These are phyloP conservation scores for Physella acuta DNA, from an alignment of 1,140 invertebrate genomes.

Conservation along the genomic window DNA sequence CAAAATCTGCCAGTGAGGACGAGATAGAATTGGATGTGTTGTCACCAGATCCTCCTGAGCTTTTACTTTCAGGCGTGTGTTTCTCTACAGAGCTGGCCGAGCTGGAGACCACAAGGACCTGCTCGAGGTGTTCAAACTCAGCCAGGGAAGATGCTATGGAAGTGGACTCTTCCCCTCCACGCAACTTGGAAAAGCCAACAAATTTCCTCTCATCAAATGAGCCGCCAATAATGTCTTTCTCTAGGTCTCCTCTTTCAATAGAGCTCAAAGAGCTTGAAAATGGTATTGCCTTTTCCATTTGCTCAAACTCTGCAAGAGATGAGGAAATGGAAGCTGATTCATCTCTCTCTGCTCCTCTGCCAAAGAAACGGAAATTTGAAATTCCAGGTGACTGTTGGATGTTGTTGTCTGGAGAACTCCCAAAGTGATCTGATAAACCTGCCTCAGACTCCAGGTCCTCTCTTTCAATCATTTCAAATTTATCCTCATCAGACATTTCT, in stretches of 20 bases:
- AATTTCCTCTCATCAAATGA: constrained; percentile 41
- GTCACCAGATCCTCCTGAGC: constrained; percentile 38
- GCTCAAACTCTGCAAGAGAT: constrained; percentile 62
- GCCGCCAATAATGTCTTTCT: constrained; percentile 43
- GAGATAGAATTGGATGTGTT: constrained; percentile 29
- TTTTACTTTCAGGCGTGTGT: constrained; percentile 43
- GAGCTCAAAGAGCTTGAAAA: constrained; percentile 48
- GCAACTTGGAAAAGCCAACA: constrained; percentile 56
- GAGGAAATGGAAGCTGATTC: constrained; percentile 61
- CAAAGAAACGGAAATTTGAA: constrained; percentile 54
- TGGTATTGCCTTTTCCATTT: constrained; percentile 57
- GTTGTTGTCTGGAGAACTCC: constrained; percentile 42
- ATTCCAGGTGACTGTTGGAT: constrained; percentile 44
- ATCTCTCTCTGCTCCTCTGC: constrained; percentile 56
- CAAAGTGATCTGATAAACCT: constrained; percentile 39
- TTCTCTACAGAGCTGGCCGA: constrained; percentile 57
- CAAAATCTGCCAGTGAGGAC: constrained; percentile 53
- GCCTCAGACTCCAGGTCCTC: constrained; percentile 49
- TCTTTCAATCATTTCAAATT: constrained; percentile 54
- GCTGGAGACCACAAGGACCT: constrained; percentile 72
- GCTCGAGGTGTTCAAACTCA: constrained; percentile 90
- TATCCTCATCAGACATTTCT: constrained; percentile 54
- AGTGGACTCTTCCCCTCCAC: constrained; percentile 81
- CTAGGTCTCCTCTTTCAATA: constrained; percentile 38
- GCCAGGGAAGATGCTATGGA: constrained; percentile 90